phyloP scores from a whole-genome alignment of 2,113 vertebrate genomes.

The Okapia johnstoni region DNA sequence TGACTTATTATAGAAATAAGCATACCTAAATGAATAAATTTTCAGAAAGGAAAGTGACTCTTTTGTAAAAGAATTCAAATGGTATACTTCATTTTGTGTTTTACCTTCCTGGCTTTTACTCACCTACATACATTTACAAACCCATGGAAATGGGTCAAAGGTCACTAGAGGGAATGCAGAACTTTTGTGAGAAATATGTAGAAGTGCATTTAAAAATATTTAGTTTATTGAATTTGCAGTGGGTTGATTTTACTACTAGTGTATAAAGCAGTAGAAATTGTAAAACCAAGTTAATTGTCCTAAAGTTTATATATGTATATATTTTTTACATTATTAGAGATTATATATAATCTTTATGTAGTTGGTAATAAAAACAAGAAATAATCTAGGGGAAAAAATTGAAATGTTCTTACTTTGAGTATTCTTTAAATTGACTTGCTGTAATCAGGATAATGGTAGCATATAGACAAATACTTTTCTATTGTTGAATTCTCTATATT shows the following conservation, averaged over 20 bases:
- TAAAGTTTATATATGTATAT: neutral
- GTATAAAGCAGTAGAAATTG: constrained; percentile 11
- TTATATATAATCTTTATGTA: neutral
- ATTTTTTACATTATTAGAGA: neutral
- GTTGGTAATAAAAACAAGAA: constrained; percentile 43
- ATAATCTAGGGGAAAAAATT: neutral
- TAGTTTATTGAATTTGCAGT: constrained; percentile 4
- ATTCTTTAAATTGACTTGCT: constrained; percentile 57
- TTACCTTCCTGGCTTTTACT: constrained; percentile 41
- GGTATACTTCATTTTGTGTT: neutral
- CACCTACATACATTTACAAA: neutral
- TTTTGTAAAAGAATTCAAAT: constrained; percentile 19
- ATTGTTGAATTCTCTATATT: constrained; percentile 54
- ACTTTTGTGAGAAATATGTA: neutral
- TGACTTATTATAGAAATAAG: constrained; percentile 69
- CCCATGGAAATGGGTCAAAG: neutral
- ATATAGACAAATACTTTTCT: constrained; percentile 41
- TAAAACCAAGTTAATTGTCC: neutral
- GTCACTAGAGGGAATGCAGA: neutral
- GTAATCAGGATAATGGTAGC: neutral
- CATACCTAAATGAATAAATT: constrained; percentile 65
- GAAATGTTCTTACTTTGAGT: constrained; percentile 26
- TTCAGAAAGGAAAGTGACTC: constrained; percentile 57
- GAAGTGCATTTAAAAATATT: neutral
- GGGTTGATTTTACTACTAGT: constrained; percentile 28